These are phyloP conservation scores for Schrankia costaestrigalis DNA, from an alignment of 2,888 invertebrate species.

Conservation along the genomic window DNA sequence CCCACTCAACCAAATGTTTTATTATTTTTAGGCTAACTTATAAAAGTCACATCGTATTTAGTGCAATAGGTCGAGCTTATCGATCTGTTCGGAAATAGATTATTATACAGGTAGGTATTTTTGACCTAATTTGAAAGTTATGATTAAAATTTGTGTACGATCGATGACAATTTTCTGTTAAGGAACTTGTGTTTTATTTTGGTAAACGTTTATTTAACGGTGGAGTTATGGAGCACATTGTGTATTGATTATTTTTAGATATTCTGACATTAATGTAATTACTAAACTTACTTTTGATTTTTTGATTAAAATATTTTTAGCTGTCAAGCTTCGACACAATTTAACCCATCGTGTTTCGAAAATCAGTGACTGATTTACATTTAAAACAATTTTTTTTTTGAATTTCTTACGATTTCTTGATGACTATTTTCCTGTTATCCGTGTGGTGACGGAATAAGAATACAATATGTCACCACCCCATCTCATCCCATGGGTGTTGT, in stretches of 20 bases:
- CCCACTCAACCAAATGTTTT: slow-evolving; percentile 51
- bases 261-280: too few relatives aligned
- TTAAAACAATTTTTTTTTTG: too few relatives aligned
- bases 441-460: neutral
- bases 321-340: too few relatives aligned
- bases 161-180: neutral
- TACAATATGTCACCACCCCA: neutral
- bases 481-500: neutral
- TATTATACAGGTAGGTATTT: slow-evolving; percentile 22
- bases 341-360: too few relatives aligned
- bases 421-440: too few relatives aligned
- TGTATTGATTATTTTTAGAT: too few relatives aligned
- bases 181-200: neutral
- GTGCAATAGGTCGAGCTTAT: slow-evolving; percentile 58
- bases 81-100: slow-evolving; percentile 40
- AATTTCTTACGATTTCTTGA: too few relatives aligned
- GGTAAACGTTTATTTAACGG: neutral
- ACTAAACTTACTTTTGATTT: too few relatives aligned
- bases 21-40: slow-evolving; percentile 67
- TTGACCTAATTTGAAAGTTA: slow-evolving; percentile 38
- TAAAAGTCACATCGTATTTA: slow-evolving; percentile 49
- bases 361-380: too few relatives aligned
- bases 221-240: too few relatives aligned
- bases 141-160: slow-evolving; percentile 19
- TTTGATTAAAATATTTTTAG: too few relatives aligned